Evolutionary conservation across 2,113 vertebrate species (phyloP).

Genomic region (Sylvia atricapilla): DNA sequence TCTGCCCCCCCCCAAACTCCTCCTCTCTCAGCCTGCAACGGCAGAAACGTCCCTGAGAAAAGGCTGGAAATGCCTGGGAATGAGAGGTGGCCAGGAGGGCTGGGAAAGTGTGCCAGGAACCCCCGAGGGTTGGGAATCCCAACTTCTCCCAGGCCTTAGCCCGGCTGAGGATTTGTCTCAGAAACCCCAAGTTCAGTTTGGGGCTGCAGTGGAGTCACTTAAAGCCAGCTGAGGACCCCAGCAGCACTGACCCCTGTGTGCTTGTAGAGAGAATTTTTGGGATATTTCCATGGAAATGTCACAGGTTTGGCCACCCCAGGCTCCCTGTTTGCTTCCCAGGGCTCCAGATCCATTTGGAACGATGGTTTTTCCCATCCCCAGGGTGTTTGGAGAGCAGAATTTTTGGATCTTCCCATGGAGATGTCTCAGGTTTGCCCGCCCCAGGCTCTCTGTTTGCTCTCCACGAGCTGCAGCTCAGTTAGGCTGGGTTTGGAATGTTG

Average conservation of each 20-base stretch:
- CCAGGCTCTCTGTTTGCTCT: background rate
- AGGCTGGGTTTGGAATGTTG: background rate
- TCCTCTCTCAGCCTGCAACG: background rate
- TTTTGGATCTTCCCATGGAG: background rate
- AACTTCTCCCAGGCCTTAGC: background rate
- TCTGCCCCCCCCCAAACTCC: background rate
- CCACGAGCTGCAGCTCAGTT: background rate
- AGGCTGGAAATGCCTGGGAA: background rate
- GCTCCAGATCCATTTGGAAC: background rate
- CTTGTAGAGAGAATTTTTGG: background rate
- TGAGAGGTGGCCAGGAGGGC: background rate
- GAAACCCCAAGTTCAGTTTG: background rate
- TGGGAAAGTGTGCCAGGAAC: background rate
- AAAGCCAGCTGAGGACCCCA: background rate
- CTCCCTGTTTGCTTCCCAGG: background rate
- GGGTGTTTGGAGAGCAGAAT: background rate
- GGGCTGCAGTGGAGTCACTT: background rate
- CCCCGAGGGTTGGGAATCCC: background rate
- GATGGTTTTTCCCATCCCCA: background rate
- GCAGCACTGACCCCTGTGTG: rapidly evolving
- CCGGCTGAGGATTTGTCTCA: background rate
- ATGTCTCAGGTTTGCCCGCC: background rate
- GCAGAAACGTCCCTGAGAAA: background rate
- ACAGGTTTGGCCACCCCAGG: background rate
- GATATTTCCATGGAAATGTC: background rate